Evolutionary conservation across 2,888 invertebrate species (phyloP), one percentile per base, ranked within the genome.

Genomic region (Balanococcus diminutus): DNA sequence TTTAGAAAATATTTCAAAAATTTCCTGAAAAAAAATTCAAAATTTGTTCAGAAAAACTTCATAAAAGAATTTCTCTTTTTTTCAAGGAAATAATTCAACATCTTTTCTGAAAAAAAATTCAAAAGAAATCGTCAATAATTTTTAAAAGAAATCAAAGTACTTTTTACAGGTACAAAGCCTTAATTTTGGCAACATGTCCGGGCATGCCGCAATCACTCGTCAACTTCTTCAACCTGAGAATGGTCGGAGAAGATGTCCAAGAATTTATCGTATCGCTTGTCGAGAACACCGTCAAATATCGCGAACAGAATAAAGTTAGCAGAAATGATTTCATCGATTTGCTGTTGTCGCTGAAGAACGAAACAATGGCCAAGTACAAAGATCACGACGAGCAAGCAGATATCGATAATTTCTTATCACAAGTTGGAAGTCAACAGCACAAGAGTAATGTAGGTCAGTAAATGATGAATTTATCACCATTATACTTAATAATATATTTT

Each of bases 281-380:
- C n/a, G 56, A 39, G 3, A 56, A 14, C 22, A 56, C 56, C 5
- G 82, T 82, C 1, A 31, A 82, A 28, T 31, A 82, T 31, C 11
- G 82, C 0, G 82, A 51, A 56, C 0, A 46, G 6, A 32, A 56
- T n/a, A 82, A 82, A 22, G 16, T 82, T 5, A 8, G 16, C 11
- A 46, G 82, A 56, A 11, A 56, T 16, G 82, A 82, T 16, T 56
- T 82, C 32, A 22, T 82, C 14, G 82, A 82, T 19, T 8, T 82
- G n/a, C 2, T 56, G 25, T 9, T 82, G 2, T 31, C 75, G 5
- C 19, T 75, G 75, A 75, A 75, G 32, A 31, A 75, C 32, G n/a
- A 31, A 75, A 75, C 75, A 8, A 31, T 32, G 75, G 6, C n/a
- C 5, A 75, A 75, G 32, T 75, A 75, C 19, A 32, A 75, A 75